These are phyloP conservation scores for Drosophila leonis DNA, from an alignment of 2,888 invertebrate species.

Conservation along the genomic window DNA sequence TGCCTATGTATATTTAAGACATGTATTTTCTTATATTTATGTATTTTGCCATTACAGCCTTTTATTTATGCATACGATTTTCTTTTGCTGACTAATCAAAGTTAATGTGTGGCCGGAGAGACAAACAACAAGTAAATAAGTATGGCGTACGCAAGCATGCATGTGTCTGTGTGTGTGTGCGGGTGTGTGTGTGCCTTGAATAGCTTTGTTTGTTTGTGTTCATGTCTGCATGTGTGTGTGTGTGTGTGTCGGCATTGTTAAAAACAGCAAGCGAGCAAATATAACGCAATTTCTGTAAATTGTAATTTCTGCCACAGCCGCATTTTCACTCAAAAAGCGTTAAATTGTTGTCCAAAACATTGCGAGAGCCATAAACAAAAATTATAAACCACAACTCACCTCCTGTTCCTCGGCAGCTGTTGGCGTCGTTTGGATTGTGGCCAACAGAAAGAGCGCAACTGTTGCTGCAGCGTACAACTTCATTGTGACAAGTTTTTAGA, in stretches of 20 bases:
- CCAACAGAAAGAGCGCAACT: conserved; percentile 73
- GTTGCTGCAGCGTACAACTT: conserved; percentile 68
- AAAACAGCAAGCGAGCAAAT: conserved; percentile 51
- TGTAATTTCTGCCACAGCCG: conserved; percentile 18
- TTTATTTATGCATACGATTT: conserved; percentile 51
- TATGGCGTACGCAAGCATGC: conserved; percentile 62
- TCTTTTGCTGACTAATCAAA: conserved; percentile 65
- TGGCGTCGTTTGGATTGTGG: conserved; percentile 49
- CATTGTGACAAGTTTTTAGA: conserved; percentile 44
- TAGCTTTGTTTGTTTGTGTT: conserved; percentile 28
- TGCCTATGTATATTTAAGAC: conserved; percentile 12
- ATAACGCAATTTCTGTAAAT: conserved; percentile 43
- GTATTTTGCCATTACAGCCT: conserved; percentile 30
- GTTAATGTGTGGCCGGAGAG: conserved; percentile 38
- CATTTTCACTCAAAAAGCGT: conserved; percentile 56
- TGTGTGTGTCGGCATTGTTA: conserved; percentile 50
- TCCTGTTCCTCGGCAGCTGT: conserved; percentile 58
- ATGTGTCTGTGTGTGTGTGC: conserved; percentile 32
- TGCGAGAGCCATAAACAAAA: conserved; percentile 56
- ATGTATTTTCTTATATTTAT: conserved; percentile 36
- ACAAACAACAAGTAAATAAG: conserved; percentile 60
- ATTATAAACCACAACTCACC: conserved; percentile 50
- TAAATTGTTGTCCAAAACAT: conserved; percentile 46
- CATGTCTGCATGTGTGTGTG: conserved; percentile 21
- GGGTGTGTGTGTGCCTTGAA: conserved; percentile 13